Base-by-base conservation (phyloP, 1,140 invertebrate species). In the Nephila pilipes region DNA sequence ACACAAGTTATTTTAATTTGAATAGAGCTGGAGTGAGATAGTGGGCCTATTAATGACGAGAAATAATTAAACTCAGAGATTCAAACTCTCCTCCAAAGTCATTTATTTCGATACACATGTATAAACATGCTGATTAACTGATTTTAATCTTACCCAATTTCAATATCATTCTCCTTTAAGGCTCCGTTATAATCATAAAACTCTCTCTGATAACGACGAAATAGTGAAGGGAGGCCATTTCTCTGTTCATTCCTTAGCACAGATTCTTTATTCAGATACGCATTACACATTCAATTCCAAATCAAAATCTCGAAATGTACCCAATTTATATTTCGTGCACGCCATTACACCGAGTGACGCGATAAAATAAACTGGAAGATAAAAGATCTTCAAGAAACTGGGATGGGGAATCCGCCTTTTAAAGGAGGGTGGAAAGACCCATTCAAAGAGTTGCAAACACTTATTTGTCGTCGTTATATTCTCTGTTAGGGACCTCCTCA, bases 401-500 rank as follows among this genome's bases (percentile, higher is more conserved):
- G 18, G 22, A n/a, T n/a, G 46, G 22, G 85, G 29, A 29, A 16
- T 20, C 22, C 36, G 22, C 38, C 63, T 29, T 85, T 85, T 57
- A 85, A 54, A 25, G 10, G 38, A 54, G 54, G 8, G 55, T 22
- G 55, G 83, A 60, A 10, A 1, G 65, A 75, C 29, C 32, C 29
- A 75, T 75, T 75, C 14, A 79, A 55, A 81, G 75, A 65, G 81
- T 91, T 85, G 80, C 90, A 91, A 91, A 85, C 90, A 93, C 91
- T 93, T 93, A 93, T 93, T 93, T 93, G 91, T 93, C 85, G 29
- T 93, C 89, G 87, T 89, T 89, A 89, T 90, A 58, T 81, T 60
- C 75, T 65, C 46, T 65, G 46, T 80, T 55, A 18, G 38, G 90
- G 90, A 38, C 81, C 18, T 79, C 81, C 83, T 87, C 83, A 85